Evolutionary conservation across 2,113 vertebrate genomes (phyloP).

Genomic region (Plotosus lineatus): DNA sequence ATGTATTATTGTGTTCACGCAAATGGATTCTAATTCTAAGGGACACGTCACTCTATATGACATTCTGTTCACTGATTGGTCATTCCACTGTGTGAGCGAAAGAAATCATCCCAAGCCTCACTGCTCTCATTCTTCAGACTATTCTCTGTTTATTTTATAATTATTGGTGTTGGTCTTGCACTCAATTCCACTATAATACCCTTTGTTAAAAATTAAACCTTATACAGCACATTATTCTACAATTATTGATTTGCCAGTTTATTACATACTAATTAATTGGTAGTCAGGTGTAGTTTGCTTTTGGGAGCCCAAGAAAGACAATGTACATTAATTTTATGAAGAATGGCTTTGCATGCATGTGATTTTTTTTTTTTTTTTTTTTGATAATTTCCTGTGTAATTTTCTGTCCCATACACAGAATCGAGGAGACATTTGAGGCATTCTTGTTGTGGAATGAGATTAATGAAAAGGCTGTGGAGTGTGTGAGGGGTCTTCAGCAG

Average conservation of each 20-base stretch:
- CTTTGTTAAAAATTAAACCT: background rate
- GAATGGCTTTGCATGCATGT: too few relatives aligned
- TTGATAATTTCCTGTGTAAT: background rate
- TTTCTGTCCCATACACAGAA: background rate
- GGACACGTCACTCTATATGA: background rate
- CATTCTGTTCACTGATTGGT: background rate
- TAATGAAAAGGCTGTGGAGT: background rate
- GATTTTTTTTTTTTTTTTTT: too few relatives aligned
- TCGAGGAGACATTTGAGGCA: slow-evolving; percentile 21
- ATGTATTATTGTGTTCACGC: too few relatives aligned
- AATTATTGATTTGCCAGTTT: background rate
- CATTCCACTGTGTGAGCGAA: background rate
- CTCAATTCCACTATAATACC: background rate
- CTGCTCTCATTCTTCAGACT: background rate
- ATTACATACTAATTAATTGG: too few relatives aligned
- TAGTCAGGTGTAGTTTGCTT: background rate
- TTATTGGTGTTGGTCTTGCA: too few relatives aligned
- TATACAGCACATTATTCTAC: too few relatives aligned
- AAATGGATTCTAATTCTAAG: too few relatives aligned
- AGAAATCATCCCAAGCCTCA: background rate
- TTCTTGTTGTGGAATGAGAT: background rate
- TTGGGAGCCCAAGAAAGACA: background rate
- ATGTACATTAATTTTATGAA: background rate
- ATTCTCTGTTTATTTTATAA: too few relatives aligned
- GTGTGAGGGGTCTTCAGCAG: background rate